These are phyloP conservation scores for Himalopsyche tibetana DNA, from an alignment of 2,888 invertebrate genomes.

Conservation along the genomic window DNA sequence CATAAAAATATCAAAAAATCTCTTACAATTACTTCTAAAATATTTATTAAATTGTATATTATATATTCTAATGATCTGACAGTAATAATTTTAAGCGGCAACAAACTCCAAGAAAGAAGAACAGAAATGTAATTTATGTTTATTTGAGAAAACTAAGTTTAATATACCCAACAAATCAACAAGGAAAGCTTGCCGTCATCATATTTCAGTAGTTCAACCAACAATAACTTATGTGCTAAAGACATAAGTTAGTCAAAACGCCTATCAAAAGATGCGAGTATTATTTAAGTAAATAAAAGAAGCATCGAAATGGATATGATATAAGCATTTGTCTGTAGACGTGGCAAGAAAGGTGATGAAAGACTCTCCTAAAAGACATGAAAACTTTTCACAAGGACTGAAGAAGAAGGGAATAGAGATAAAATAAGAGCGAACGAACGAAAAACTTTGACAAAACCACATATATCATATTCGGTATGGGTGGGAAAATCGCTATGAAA, in stretches of 20 bases:
- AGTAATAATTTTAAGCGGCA: no score
- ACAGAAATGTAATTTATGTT: neutral
- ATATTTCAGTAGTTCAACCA: slow-evolving; percentile 13
- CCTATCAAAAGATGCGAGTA: slow-evolving; percentile 47
- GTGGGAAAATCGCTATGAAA: slow-evolving; percentile 49
- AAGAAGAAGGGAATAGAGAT: slow-evolving; percentile 40
- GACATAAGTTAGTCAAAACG: slow-evolving; percentile 51
- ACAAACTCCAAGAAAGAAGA: no score
- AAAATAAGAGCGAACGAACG: slow-evolving; percentile 54
- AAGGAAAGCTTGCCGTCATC: neutral
- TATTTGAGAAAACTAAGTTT: neutral
- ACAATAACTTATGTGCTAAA: slow-evolving; percentile 25
- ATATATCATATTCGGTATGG: slow-evolving; percentile 62
- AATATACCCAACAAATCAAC: slow-evolving; percentile 25
- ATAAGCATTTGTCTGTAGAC: slow-evolving; percentile 58
- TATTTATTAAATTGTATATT: no score
- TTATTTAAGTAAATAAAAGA: slow-evolving; percentile 61
- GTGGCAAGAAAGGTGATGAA: slow-evolving; percentile 61
- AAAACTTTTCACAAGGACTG: slow-evolving; percentile 53
- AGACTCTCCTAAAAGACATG: slow-evolving; percentile 51
- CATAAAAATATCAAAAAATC: no score
- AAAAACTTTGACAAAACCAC: slow-evolving; percentile 63
- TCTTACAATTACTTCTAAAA: no score
- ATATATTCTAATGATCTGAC: no score
- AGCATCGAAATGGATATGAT: slow-evolving; percentile 49